phyloP scores from a whole-genome alignment of 2,113 vertebrate species.

The Onychorhynchus coronatus region DNA sequence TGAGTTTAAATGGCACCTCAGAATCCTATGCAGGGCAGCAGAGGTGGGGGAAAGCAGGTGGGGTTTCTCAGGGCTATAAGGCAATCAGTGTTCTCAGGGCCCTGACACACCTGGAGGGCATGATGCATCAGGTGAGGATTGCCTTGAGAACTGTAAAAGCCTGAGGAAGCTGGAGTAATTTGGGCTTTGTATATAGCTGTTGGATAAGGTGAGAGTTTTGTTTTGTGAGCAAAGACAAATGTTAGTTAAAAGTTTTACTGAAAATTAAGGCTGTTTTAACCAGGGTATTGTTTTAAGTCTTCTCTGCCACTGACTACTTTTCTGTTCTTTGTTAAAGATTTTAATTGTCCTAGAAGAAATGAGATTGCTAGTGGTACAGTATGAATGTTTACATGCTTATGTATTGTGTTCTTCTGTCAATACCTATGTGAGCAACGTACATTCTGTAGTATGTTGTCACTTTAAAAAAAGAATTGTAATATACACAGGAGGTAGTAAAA shows the following conservation, averaged over 20 bases:
- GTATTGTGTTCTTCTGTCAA: no score
- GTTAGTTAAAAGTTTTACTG: neutral
- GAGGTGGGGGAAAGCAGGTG: neutral
- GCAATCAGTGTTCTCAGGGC: neutral
- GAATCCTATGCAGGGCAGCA: neutral
- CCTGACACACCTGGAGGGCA: no score
- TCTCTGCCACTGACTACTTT: neutral
- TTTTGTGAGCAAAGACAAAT: neutral
- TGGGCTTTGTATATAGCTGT: neutral
- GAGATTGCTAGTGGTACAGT: neutral
- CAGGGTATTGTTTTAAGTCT: neutral
- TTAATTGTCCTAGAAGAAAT: neutral
- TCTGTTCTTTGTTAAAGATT: neutral
- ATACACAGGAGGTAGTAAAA: neutral
- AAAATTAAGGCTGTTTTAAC: neutral
- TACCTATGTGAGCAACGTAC: accelerated
- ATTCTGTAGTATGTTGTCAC: neutral
- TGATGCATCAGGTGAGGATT: neutral
- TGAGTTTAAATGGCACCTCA: neutral
- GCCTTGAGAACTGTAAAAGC: neutral
- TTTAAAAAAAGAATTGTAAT: neutral
- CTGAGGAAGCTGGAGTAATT: neutral
- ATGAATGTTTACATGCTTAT: neutral
- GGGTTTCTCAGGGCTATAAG: neutral
- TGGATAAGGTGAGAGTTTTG: neutral